Evolutionary conservation across 2,113 vertebrate genomes (phyloP), one percentile per base, ranked within the genome.

Genomic region (Morone saxatilis): DNA sequence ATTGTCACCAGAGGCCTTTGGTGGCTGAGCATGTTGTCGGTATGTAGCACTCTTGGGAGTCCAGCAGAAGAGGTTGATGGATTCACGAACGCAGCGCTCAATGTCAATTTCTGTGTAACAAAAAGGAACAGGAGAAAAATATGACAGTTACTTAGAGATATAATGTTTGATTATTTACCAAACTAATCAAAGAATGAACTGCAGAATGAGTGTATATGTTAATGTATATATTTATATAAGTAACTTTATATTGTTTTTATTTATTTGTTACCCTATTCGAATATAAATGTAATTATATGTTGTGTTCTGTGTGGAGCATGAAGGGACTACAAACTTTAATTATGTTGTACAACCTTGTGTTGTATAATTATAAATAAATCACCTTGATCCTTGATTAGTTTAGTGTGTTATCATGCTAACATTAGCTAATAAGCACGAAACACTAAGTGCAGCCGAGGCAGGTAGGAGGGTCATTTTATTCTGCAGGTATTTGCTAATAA

Each of bases 51-150:
- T 99, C 91, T 98, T 99, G 0, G 98, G 98, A 0, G 97, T 98
- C 97, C 98, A 99, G 91, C 97, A 97, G 87, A 99, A 99, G 45
- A 99, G 96, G 92, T 91, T 98, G 94, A 99, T 97, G 0, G 98
- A 99, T 91, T 99, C 98, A n/a, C 96, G 96, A 14, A 99, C 98
- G 41, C 98, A 99, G 6, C 97, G 96, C 54, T 99, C 97, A 47
- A 99, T 99, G 60, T 99, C 98, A 10, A 99, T 98, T 94, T 99
- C 98, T 92, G 65, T 14, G n/a, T 7, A 66, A 65, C 6, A 45
- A 56, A 71, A 76, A 41, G 5, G 17, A 19, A 72, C 0, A 41
- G 16, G 8, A 57, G 5, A 20, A n/a, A 22, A 4, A 59, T 4
- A n/a, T 13, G 1, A 41, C 38, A 19, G 7, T 45, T n/a, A 61